Evolutionary conservation across 2,888 invertebrate genomes (phyloP), one percentile per base, ranked within the genome.

Genomic region (Nomada ruficornis): DNA sequence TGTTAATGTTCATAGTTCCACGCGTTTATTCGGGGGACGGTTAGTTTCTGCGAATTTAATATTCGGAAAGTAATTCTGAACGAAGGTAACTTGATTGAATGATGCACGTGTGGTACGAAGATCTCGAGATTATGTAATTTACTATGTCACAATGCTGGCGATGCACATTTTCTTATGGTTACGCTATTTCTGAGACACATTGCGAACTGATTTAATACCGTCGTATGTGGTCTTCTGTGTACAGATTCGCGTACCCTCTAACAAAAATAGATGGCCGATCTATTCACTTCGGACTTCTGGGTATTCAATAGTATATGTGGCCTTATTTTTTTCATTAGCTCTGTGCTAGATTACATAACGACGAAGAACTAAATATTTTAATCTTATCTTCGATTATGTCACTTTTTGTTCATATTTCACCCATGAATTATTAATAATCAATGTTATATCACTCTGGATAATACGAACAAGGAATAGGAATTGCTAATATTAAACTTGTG

Each of bases 191-290:
- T 63, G 76, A 15, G 18, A 29, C 67, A 65, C 60, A 73, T 83
- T 36, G 44, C 42, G 63, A 77, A 69, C 64, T 52, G 64, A 60
- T 77, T 65, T 70, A 74, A 78, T 79, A 72, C 59, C 67, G 71
- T 81, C 55, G 65, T 77, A 64, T 36, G 68, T 29, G 55, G 47
- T 60, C 73, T 79, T 63, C 76, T 69, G 44, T 50, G 55, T 83
- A 29, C 70, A 82, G 81, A 77, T 83, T 74, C 80, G 75, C 55
- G 72, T 73, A 76, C 79, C 52, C 76, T 74, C 67, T 75, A 72
- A 81, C 79, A 60, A 80, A 87, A 87, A 87, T 87, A 85, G 81
- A 87, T 83, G 73, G 74, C 77, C 78, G 73, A 65, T 81, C 64
- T 85, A 67, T 78, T 78, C 78, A 52, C 55, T 74, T 74, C 69